Conservation (phyloP, 2,888 invertebrate species). For the Ashinkailepas kermadecensis region DNA sequence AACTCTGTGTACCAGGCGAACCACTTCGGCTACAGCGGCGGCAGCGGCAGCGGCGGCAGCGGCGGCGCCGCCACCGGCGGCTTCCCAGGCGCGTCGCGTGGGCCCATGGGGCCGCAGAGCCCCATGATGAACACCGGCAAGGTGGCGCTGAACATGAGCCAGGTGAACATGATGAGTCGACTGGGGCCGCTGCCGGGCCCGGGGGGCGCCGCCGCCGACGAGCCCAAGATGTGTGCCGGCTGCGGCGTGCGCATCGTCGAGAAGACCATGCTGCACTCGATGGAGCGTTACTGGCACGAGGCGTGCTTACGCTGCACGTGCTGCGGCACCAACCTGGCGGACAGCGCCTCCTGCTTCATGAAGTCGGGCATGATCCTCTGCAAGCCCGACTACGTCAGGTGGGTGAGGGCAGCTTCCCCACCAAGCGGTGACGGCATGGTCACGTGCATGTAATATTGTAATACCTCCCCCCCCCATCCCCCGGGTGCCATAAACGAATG, state of each 20-base stretch:
- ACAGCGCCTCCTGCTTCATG: constrained; percentile 85
- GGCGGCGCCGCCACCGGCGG: not conserved
- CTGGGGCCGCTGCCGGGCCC: not conserved
- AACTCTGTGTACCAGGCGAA: constrained; percentile 2
- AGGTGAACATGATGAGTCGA: constrained; percentile 7
- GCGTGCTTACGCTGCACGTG: constrained; percentile 84
- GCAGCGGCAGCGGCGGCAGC: not conserved
- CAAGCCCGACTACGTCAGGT: constrained; percentile 95
- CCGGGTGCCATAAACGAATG: too few relatives aligned
- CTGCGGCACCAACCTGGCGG: constrained; percentile 80
- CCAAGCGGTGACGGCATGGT: too few relatives aligned
- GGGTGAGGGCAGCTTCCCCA: constrained; percentile 43
- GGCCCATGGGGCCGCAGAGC: not conserved
- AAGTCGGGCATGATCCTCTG: constrained; percentile 90
- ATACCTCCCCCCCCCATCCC: too few relatives aligned
- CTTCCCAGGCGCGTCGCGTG: not conserved
- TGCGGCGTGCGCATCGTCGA: constrained; percentile 80
- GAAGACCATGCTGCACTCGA: constrained; percentile 82
- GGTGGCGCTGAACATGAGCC: constrained; percentile 5
- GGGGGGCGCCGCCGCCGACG: constrained; percentile 17
- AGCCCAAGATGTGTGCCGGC: constrained; percentile 60
- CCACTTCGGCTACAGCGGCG: constrained; percentile 16
- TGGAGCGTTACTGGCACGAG: constrained; percentile 88
- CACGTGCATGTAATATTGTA: too few relatives aligned
- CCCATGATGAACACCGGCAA: not conserved